Evolutionary conservation across 2,888 invertebrate genomes (phyloP), one percentile per base, ranked within the genome.

Genomic region (Cerastis rubricosa): DNA sequence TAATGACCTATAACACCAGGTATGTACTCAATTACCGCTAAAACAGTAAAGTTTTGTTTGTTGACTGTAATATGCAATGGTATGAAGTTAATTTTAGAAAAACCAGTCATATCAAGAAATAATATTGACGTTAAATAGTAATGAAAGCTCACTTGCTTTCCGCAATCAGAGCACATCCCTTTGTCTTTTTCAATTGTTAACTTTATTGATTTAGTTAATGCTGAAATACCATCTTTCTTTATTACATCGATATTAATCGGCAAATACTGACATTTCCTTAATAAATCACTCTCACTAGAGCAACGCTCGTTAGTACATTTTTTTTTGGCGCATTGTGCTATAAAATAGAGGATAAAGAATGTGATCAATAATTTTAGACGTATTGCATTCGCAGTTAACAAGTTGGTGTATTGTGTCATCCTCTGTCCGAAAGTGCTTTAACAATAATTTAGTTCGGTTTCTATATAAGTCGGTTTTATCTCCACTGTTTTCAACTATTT

Each of bases 401-500:
- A 35, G 35, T 35, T 35, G 35, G 35, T 35, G 3, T 35, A 35
- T 35, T 35, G 35, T 67, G 35, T 67, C 49, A 67, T 67, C 49
- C 67, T 67, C 67, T 67, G 67, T 67, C 67, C 49, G 67, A 67
- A 67, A 67, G 49, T 67, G 67, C 67, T 67, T 67, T 67, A 67
- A 51, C 2, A 67, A 67, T 51, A 67, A 67, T 67, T 67, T 51
- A 67, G 49, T 51, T 67, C 67, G 5, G 67, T 67, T 67, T 67
- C 67, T 67, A 67, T 67, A 67, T 67, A 67, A 67, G 0, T 51
- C 67, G 49, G 67, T 67, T 67, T 67, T 67, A 67, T 67, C 67
- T 2, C 67, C 49, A 67, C 67, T 67, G 67, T 51, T 67, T 6
- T 67, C 67, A 67, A 67, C 67, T 67, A 66, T 67, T 67, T 67